phyloP scores from a whole-genome alignment of 2,888 invertebrate genomes.

The Elegia similella region DNA sequence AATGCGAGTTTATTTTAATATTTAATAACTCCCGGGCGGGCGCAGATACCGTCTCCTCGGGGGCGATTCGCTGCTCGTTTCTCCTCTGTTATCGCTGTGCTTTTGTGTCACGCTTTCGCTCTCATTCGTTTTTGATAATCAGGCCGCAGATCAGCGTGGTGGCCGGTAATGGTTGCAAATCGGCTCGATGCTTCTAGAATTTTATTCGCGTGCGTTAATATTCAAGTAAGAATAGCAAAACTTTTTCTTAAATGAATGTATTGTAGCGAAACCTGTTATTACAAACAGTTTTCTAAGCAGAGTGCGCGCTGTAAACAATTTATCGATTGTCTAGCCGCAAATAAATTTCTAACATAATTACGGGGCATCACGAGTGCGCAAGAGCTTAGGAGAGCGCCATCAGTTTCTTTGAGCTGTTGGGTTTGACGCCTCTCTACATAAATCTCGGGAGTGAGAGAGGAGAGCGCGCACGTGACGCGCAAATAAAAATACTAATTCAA shows the following conservation, averaged over 20 bases:
- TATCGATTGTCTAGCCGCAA: slow-evolving; percentile 47
- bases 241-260: background rate
- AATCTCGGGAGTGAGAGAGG: slow-evolving; percentile 57
- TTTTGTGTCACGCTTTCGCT: slow-evolving; percentile 76
- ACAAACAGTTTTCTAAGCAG: slow-evolving; percentile 19
- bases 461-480: slow-evolving; percentile 68
- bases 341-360: slow-evolving; percentile 68
- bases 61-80: slow-evolving; percentile 74
- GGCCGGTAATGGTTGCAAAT: slow-evolving; percentile 54
- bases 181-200: slow-evolving; percentile 32
- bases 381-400: slow-evolving; percentile 57
- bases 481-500: slow-evolving; percentile 74
- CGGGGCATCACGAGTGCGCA: slow-evolving; percentile 55
- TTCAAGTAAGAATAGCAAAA: slow-evolving; percentile 6
- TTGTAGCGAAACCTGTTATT: slow-evolving; percentile 9
- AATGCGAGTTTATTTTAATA: slow-evolving; percentile 81
- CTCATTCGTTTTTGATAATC: slow-evolving; percentile 74
- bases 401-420: slow-evolving; percentile 67
- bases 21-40: slow-evolving; percentile 77
- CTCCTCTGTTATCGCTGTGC: slow-evolving; percentile 71
- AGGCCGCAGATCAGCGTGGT: slow-evolving; percentile 58
- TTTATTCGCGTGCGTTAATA: slow-evolving; percentile 20
- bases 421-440: slow-evolving; percentile 69
- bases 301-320: slow-evolving; percentile 38
- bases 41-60: slow-evolving; percentile 71